Conservation (phyloP, 2,888 invertebrate species). For the Folsomia candida region DNA sequence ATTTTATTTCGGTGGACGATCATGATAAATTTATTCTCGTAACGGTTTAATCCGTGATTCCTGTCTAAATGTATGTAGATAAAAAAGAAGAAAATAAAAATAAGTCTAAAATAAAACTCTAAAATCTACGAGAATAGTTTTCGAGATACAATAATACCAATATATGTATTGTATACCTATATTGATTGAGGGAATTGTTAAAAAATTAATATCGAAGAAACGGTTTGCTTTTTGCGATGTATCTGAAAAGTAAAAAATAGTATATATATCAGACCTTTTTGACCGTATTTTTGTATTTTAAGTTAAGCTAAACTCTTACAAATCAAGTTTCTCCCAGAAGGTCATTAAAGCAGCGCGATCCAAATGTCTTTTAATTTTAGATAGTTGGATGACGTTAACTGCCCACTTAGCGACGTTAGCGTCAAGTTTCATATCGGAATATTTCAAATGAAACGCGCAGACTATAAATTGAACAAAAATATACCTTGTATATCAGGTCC, state of each 20-base stretch:
- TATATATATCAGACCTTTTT: no score
- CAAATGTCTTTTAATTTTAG: slow-evolving; percentile 89
- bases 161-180: not conserved
- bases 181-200: not conserved
- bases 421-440: slow-evolving; percentile 91
- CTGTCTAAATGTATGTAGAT: not conserved
- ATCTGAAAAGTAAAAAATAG: slow-evolving; percentile 32
- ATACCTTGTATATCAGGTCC: no score
- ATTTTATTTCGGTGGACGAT: no score
- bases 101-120: not conserved
- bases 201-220: slow-evolving; percentile 38
- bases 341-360: slow-evolving; percentile 92
- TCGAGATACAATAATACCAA: no score
- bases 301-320: no score
- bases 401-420: slow-evolving; percentile 95
- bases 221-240: slow-evolving; percentile 47
- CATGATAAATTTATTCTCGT: no score
- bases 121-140: no score
- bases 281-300: no score
- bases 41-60: not conserved
- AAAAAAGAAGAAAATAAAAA: not conserved
- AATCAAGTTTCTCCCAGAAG: slow-evolving; percentile 89
- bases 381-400: slow-evolving; percentile 87
- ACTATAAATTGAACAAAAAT: slow-evolving; percentile 66
- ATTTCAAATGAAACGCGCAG: slow-evolving; percentile 94